Evolutionary conservation across 2,113 vertebrate genomes (phyloP).

Genomic region (Nestor notabilis): DNA sequence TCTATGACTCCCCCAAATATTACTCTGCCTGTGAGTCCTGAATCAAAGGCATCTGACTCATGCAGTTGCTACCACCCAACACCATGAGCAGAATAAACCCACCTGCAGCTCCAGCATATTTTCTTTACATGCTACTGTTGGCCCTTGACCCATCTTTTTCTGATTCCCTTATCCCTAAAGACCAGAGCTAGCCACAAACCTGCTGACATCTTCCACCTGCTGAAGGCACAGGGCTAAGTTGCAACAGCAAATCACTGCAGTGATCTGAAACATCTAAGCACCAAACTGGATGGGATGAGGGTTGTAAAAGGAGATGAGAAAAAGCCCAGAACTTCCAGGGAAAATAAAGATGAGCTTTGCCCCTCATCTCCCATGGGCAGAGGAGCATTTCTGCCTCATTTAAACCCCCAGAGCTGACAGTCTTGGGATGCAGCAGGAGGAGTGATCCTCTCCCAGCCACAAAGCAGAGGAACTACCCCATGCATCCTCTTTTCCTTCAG

Average conservation of each 20-base stretch:
- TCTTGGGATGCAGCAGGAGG: background rate
- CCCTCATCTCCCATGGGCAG: background rate
- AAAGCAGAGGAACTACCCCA: background rate
- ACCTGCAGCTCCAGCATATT: background rate
- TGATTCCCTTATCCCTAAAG: background rate
- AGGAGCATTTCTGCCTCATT: background rate
- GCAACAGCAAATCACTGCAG: background rate
- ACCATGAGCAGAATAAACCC: background rate
- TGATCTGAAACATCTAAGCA: background rate
- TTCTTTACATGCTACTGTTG: background rate
- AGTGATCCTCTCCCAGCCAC: background rate
- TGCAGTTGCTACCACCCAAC: rapidly evolving
- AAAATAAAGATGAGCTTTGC: background rate
- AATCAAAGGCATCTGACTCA: rapidly evolving
- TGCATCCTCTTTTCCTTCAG: background rate
- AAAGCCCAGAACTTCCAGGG: background rate
- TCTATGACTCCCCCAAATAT: background rate
- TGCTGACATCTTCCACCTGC: background rate
- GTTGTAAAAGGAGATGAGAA: background rate
- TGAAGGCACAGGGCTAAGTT: background rate
- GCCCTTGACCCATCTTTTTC: background rate
- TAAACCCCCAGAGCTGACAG: background rate
- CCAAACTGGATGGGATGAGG: background rate
- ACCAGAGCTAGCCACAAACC: background rate
- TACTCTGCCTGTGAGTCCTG: background rate